Percentiles rank a stretch among this genome's conserved stretches.
phyloP scores from a whole-genome alignment of 2,888 invertebrate species.

The Gandaritis pyraliata region DNA sequence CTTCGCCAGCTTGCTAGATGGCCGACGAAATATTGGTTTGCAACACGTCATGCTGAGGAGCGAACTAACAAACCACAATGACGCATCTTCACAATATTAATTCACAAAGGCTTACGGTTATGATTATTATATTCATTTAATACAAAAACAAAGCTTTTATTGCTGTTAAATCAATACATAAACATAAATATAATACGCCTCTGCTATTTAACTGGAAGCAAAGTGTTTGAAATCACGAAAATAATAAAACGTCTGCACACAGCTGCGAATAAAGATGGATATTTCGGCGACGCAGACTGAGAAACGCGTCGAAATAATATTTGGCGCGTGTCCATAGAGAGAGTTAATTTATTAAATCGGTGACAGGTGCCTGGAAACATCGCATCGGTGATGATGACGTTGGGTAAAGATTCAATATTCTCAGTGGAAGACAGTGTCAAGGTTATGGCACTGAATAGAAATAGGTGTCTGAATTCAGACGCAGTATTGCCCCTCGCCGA shows the following conservation, averaged over 20 bases:
- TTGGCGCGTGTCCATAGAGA: constrained; percentile 57
- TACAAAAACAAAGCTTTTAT: background rate
- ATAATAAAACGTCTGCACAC: background rate
- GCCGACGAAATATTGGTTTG: constrained; percentile 29
- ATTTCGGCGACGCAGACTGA: constrained; percentile 13
- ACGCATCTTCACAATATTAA: constrained; percentile 26
- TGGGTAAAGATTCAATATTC: constrained; percentile 12
- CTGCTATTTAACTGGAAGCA: background rate
- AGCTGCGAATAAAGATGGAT: constrained; percentile 2
- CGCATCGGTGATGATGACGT: constrained; percentile 13
- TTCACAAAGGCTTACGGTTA: background rate
- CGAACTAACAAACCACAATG: constrained; percentile 40
- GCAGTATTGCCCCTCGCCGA: background rate
- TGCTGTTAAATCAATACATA: background rate
- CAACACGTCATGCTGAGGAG: constrained; percentile 34
- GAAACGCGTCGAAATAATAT: constrained; percentile 24
- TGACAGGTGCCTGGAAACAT: constrained; percentile 47
- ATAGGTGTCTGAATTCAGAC: background rate
- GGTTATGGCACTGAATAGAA: constrained; percentile 7
- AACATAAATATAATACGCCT: too few species aligned
- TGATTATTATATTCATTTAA: background rate
- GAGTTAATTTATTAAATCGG: constrained; percentile 38
- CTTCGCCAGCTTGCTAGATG: constrained; percentile 23
- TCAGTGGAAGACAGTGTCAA: constrained; percentile 26
- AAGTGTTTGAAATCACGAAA: background rate